Conservation (phyloP, 2,888 invertebrate species). For the Alsophila aescularia region DNA sequence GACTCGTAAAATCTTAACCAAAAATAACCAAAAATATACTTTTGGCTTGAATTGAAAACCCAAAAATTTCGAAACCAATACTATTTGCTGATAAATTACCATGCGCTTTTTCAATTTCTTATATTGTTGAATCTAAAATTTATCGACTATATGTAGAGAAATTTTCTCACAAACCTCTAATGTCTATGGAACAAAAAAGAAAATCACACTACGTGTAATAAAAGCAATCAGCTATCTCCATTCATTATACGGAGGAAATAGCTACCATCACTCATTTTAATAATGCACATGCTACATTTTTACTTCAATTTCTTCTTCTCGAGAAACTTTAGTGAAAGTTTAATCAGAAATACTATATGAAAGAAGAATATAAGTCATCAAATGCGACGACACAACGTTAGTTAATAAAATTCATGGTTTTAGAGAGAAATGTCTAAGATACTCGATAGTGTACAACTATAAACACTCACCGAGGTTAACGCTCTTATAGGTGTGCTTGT, state of each 20-base stretch:
- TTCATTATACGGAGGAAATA: constrained; percentile 49
- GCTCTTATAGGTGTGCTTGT: constrained; percentile 13
- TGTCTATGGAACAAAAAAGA: constrained; percentile 27
- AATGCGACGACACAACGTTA: constrained; percentile 8
- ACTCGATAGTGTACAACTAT: constrained; percentile 21
- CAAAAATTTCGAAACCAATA: not conserved
- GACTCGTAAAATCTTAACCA: constrained; percentile 4
- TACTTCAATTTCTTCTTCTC: constrained; percentile 39
- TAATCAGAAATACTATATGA: constrained; percentile 51
- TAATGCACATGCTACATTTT: constrained; percentile 43
- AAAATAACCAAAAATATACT: not conserved
- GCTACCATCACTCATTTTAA: constrained; percentile 57
- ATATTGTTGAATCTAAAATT: not conserved
- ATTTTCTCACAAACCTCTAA: constrained; percentile 23
- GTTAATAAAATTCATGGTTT: constrained; percentile 15
- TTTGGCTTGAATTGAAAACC: not conserved
- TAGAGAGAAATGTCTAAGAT: constrained; percentile 26
- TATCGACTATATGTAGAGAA: constrained; percentile 2
- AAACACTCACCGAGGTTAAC: constrained; percentile 26
- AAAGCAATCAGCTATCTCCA: constrained; percentile 31
- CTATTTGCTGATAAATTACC: not conserved
- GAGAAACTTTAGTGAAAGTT: constrained; percentile 63
- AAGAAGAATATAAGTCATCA: constrained; percentile 46
- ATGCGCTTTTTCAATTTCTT: not conserved
- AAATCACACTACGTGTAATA: constrained; percentile 23